Evolutionary conservation across 2,888 invertebrate species (phyloP).

Genomic region (Nemotelus pantherinus): DNA sequence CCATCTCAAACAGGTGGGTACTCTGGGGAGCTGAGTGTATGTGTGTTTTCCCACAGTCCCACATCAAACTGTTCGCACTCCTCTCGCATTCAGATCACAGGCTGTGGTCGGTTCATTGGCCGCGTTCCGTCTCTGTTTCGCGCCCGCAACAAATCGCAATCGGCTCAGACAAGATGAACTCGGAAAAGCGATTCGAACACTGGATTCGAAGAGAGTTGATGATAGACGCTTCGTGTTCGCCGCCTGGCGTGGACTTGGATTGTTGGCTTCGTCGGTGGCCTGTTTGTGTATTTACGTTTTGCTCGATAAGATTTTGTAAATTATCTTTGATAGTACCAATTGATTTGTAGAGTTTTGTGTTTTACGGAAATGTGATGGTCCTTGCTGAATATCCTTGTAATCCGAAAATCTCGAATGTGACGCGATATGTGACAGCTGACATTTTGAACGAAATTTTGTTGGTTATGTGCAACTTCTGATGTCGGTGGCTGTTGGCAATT

Average conservation of each 20-base stretch:
- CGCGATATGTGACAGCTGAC: conserved; percentile 48
- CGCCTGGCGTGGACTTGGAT: conserved; percentile 55
- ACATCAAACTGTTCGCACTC: conserved; percentile 38
- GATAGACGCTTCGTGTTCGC: conserved; percentile 52
- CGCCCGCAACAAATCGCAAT: background rate
- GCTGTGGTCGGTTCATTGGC: conserved; percentile 24
- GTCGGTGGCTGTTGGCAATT: conserved; percentile 42
- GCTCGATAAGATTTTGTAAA: background rate
- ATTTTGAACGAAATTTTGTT: conserved; percentile 41
- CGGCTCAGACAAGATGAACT: conserved; percentile 14
- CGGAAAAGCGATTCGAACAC: conserved; percentile 10
- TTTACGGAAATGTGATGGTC: no score
- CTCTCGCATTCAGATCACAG: conserved; percentile 31
- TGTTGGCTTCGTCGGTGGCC: conserved; percentile 44
- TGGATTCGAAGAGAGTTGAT: background rate
- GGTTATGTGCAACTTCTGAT: conserved; percentile 50
- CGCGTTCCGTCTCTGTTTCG: conserved; percentile 14
- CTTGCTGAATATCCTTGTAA: no score
- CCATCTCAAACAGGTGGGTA: conserved; percentile 55
- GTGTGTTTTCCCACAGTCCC: conserved; percentile 53
- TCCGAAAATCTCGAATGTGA: conserved; percentile 1
- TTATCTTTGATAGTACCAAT: background rate
- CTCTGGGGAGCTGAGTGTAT: conserved; percentile 46
- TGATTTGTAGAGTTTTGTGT: no score
- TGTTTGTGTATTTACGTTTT: conserved; percentile 55